A percentile compares a stretch with the other conserved stretches of the same genome.
Evolutionary conservation across 2,888 invertebrate genomes (phyloP).

Genomic region (Lasioglossum figueresi): DNA sequence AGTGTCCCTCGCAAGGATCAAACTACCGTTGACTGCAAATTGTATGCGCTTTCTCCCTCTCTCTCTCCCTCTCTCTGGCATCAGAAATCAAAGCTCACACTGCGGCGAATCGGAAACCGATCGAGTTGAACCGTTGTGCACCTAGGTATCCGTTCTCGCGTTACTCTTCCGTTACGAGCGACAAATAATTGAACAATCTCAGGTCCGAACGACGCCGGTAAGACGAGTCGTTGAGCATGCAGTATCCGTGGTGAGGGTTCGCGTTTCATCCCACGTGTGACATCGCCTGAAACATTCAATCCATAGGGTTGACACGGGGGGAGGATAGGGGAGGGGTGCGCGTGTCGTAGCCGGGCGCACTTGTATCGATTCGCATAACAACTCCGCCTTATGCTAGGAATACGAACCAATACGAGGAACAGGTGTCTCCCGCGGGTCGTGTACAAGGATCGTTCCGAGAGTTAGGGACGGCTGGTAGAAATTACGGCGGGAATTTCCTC

Average conservation of each 20-base stretch:
- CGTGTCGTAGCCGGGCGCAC: slow-evolving; percentile 29
- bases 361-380: slow-evolving; percentile 65
- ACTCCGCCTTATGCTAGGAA: slow-evolving; percentile 62
- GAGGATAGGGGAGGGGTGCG: neutral
- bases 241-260: neutral
- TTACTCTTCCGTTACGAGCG: neutral
- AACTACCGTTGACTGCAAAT: too few species aligned
- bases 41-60: neutral
- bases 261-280: slow-evolving; percentile 2
- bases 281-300: slow-evolving; percentile 16
- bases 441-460: slow-evolving; percentile 66
- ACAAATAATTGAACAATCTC: neutral
- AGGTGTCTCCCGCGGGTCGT: slow-evolving; percentile 69
- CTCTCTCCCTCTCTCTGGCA: neutral
- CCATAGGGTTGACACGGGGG: slow-evolving; percentile 7
- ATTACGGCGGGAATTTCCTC: slow-evolving; percentile 68
- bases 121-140: neutral
- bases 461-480: slow-evolving; percentile 70
- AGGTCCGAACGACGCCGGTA: neutral
- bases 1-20: too few species aligned
- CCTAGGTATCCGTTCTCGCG: neutral
- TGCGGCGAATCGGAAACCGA: neutral
- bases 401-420: slow-evolving; percentile 69
- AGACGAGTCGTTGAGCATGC: neutral
- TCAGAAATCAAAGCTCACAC: neutral